Base-by-base conservation (phyloP, 2,888 invertebrate species). In the Rhopalosiphum nymphaeae region DNA sequence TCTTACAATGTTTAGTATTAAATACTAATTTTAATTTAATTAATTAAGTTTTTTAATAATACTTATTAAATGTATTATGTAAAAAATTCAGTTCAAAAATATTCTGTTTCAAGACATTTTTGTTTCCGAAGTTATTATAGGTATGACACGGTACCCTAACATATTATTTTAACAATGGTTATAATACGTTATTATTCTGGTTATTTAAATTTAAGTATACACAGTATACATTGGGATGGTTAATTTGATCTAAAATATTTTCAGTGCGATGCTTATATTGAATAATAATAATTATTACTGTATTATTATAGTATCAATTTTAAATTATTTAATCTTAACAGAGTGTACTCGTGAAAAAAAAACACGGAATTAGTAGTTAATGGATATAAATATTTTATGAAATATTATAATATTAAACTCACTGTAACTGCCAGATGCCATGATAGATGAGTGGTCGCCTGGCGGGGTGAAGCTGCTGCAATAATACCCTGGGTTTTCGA, bases 401-500 rank as follows among this genome's bases (percentile, higher is more conserved):
- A 78, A 36, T 78, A 78, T 36, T 9, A 78, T 78, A 36, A 57
- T 10, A 78, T 36, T 36, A 53, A 89, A 97, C 97, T 97, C 96
- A 98, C 98, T 98, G 95, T 98, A 98, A 53, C 94, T 94, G n/a
- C 95, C 94, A 95, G 97, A 97, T 95, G 97, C 97, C 95, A 98
- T 97, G 97, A 98, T 97, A 95, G 97, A 95, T 89, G 96, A 95
- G 95, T 96, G 96, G 95, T 96, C 97, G 95, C 97, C 96, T 95
- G 97, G 97, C 95, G 97, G 97, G 95, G 97, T 97, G 96, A 98
- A 98, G 96, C 97, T 98, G 96, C 97, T 97, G 96, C 98, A 98
- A 96, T 98, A 98, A 96, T 98, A 98, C 95, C 97, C 97, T 95
- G 98, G 97, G 96, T 97, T 98, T 96, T 98, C 98, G 96, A 98